phyloP scores from a whole-genome alignment of 2,797 vertebrate species.

The Brachyrhaphis roseni region DNA sequence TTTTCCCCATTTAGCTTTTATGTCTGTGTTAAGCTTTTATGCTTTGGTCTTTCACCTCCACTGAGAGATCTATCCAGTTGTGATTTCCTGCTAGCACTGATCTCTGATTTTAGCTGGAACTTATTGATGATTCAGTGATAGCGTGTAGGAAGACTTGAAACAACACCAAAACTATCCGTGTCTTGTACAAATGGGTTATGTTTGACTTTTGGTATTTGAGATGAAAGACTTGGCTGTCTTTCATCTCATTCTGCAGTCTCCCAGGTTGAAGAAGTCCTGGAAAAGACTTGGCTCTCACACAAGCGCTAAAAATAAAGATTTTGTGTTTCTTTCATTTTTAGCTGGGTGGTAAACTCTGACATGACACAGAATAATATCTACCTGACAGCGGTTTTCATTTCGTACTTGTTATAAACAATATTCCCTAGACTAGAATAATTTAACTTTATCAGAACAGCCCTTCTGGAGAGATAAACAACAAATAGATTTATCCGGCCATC shows the following conservation, averaged over 20 bases:
- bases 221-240: constrained; percentile 56
- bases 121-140: constrained; percentile 30
- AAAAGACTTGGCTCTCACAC: constrained; percentile 29
- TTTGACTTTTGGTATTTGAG: constrained; percentile 29
- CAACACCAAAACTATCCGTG: constrained; percentile 22
- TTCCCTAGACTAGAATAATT: background rate
- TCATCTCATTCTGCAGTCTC: constrained; percentile 35
- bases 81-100: constrained; percentile 20
- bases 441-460: background rate
- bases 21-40: constrained; percentile 22
- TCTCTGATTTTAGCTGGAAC: constrained; percentile 4
- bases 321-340: constrained; percentile 24
- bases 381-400: background rate
- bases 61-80: constrained; percentile 20
- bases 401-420: background rate
- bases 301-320: constrained; percentile 9
- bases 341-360: constrained; percentile 5
- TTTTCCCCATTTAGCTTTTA: background rate
- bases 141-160: constrained; percentile 27
- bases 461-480: background rate
- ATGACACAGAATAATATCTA: background rate
- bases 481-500: background rate
- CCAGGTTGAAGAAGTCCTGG: constrained; percentile 15
- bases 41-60: constrained; percentile 20
- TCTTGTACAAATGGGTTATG: constrained; percentile 18